Evolutionary conservation across 2,113 vertebrate genomes (phyloP).

Genomic region (Antidorcas marsupialis): DNA sequence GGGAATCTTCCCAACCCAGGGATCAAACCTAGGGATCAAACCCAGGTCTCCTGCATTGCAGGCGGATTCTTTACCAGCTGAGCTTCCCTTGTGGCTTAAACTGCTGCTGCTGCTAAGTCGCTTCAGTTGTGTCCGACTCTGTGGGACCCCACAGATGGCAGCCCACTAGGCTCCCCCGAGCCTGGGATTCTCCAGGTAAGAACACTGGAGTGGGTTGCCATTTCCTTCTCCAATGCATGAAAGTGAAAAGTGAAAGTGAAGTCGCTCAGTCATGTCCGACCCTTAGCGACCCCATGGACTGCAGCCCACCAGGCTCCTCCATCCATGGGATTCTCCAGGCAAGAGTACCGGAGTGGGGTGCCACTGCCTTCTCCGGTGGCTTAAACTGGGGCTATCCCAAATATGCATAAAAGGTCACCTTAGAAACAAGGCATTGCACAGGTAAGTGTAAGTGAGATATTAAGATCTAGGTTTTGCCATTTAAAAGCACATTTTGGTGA

Average conservation of each 20-base stretch:
- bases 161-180: no score
- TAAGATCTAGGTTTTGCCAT: not conserved
- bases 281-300: no score
- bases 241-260: no score
- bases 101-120: not conserved
- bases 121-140: no score
- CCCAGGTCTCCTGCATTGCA: not conserved
- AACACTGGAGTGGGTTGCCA: no score
- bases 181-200: no score
- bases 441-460: not conserved
- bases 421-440: not conserved
- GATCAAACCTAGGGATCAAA: no score
- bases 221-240: no score
- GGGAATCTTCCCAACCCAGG: not conserved
- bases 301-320: no score
- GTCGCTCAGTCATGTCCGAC: no score
- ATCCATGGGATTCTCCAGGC: no score
- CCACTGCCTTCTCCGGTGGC: not conserved
- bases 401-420: rapidly evolving
- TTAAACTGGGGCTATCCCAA: not conserved
- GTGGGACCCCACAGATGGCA: rapidly evolving
- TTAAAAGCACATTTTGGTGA: not conserved
- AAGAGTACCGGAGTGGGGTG: no score
- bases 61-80: not conserved
- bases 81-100: not conserved